Conservation (phyloP, 2,797 vertebrate species). For the Halcyon leucocephala region DNA sequence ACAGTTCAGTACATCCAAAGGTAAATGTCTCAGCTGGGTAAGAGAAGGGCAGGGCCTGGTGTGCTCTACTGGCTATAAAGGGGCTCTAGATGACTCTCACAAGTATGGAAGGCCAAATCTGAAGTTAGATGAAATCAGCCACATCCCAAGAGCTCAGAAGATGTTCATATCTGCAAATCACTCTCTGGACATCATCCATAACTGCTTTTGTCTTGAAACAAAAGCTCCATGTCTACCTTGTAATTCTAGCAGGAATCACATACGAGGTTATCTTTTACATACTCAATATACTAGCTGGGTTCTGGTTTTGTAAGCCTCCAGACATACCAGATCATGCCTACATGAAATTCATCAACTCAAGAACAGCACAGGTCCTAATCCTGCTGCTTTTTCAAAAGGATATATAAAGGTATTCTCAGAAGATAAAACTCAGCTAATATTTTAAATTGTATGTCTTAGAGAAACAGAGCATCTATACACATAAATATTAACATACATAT, state of each 20-base stretch:
- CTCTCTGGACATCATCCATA: accelerated
- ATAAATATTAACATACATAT: background rate
- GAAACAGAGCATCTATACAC: background rate
- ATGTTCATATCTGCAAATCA: background rate
- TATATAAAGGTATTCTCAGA: background rate
- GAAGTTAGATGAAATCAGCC: background rate
- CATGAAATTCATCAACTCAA: background rate
- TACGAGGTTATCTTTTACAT: background rate
- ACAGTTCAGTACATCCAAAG: background rate
- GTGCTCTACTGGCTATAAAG: background rate
- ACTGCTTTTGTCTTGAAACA: background rate
- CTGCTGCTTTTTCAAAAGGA: background rate
- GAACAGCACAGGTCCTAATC: background rate
- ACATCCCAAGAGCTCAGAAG: background rate
- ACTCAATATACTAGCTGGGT: background rate
- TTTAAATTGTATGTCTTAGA: background rate
- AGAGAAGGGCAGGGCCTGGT: background rate
- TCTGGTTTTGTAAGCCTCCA: background rate
- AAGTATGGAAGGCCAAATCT: background rate
- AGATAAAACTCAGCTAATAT: background rate
- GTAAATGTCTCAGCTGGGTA: background rate
- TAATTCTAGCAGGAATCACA: background rate
- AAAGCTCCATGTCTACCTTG: background rate
- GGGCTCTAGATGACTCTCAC: background rate
- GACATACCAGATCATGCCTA: background rate